Evolutionary conservation across 1,140 invertebrate genomes (phyloP).

Genomic region (Drosophila saltans): DNA sequence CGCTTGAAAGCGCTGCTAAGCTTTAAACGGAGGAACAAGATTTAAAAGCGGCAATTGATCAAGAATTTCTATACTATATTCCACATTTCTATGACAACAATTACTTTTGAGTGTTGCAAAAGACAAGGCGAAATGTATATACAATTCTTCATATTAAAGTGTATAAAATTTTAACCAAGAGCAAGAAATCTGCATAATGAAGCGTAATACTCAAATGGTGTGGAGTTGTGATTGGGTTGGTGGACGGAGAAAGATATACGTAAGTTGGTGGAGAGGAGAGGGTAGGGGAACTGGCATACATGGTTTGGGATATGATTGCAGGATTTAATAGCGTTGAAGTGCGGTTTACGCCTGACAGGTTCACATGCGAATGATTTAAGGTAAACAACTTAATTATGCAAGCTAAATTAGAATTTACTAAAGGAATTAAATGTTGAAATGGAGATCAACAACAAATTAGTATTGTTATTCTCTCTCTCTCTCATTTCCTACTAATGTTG

Average conservation of each 20-base stretch:
- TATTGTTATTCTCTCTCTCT: not conserved
- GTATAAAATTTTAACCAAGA: slow-evolving; percentile 42
- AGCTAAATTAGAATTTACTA: slow-evolving; percentile 5
- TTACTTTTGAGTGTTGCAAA: not conserved
- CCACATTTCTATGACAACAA: no score
- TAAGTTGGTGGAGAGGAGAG: no score
- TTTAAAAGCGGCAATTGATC: no score
- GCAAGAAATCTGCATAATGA: slow-evolving; percentile 80
- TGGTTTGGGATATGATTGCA: slow-evolving; percentile 29
- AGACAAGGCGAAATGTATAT: not conserved
- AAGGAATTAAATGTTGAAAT: slow-evolving; percentile 15
- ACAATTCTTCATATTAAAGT: not conserved
- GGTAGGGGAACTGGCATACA: not conserved
- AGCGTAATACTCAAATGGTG: slow-evolving; percentile 79
- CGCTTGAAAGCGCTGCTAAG: no score
- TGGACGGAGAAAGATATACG: no score
- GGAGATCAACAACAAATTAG: slow-evolving; percentile 8
- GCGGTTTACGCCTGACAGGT: slow-evolving; percentile 38
- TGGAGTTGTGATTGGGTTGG: slow-evolving; percentile 66
- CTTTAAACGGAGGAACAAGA: no score
- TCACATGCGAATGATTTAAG: slow-evolving; percentile 49
- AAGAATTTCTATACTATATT: no score
- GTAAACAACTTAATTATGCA: slow-evolving; percentile 46
- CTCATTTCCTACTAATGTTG: not conserved
- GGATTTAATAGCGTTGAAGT: slow-evolving; percentile 52